Base-by-base conservation (phyloP, 2,797 vertebrate genomes). In the Tokudaia muenninki region DNA sequence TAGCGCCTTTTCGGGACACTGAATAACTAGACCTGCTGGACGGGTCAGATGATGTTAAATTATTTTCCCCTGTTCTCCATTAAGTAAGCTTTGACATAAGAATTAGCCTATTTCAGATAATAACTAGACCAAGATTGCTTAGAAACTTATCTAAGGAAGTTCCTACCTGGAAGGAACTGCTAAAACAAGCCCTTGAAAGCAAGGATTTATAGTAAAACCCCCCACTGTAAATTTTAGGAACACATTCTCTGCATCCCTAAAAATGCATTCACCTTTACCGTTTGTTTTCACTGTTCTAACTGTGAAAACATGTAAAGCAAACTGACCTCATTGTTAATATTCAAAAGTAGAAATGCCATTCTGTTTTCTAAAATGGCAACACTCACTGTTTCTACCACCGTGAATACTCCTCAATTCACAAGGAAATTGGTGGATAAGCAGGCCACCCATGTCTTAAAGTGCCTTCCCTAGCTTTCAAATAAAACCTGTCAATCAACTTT, bases 301-400 rank as follows among this genome's bases (percentile, higher is more conserved):
- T 84, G 12, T 47, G 34, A 61, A 83, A 65, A 82, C 57, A 72
- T 12, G 26, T 41, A 11, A 94, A 86, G 24, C 2, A 79, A 87
- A 91, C 0, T n/a, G 1, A 5, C 22, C 44, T 59, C 44, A 47
- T 61, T 65, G 75, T 93, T 47, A 63, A 11, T 31, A 89, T 44
- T 34, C 63, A 79, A 92, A 97, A 67, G 31, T 5, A 87, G 26
- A 77, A 90, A 70, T 77, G 19, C 3, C 12, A n/a, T 41, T 88
- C 65, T 57, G 9, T 92, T 96, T 82, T 94, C 63, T 37, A 55
- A 21, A 11, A 7, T 11, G 74, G 3, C 21, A 84, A 95, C 93
- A 0, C 41, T 80, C 4, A 59, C 34, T 14, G 41, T 88, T 21
- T 95, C 77, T 78, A 86, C 31, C 6, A 57, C 0, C 0, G 12